Base-by-base conservation (phyloP, 2,888 invertebrate species). In the Morpho deidamia region DNA sequence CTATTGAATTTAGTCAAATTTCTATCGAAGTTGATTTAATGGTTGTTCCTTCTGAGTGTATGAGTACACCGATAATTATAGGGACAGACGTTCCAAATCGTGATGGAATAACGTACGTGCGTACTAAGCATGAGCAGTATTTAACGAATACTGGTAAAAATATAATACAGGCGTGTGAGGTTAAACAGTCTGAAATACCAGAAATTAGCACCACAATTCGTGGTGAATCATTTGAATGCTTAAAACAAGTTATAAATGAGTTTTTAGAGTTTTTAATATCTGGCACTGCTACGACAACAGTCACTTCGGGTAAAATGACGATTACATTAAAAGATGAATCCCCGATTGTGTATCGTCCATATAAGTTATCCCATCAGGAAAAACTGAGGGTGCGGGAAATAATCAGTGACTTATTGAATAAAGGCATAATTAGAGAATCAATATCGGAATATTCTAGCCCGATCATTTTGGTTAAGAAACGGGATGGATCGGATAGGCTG, bases 291-390 rank as follows among this genome's bases (percentile, higher is more conserved):
- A 61, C 33, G 9, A 65, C 65, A 0, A n/a, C n/a, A n/a, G 68
- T 68, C 0, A 58, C 49, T 1, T 43, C 43, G 1, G 50, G 50
- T 7, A 9, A 37, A 10, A 67, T 70, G 66, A 14, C 59, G 0
- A 70, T 67, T 7, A 55, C 48, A 10, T 47, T 68, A 0, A 65
- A 41, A 1, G 61, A 47, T 23, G 8, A 52, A 4, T 35, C 14
- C 9, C 66, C 68, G 3, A 55, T 69, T 0, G 35, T 35, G 1
- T 66, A 68, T 44, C 58, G 59, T 0, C 67, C 69, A 0, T 67
- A 66, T 32, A 60, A 51, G n/a, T 44, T 67, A 4, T 66, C 66
- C 0, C 46, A 50, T 38, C 43, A 43, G 7, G 66, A 65, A 48
- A 68, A 63, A 40, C 1, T 59, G 0, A 58, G 53, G 12, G 65